Percentiles rank a stretch among this genome's conserved stretches.
Conservation (phyloP, 1,140 invertebrate genomes). For the Drosophila pseudoananassae region DNA sequence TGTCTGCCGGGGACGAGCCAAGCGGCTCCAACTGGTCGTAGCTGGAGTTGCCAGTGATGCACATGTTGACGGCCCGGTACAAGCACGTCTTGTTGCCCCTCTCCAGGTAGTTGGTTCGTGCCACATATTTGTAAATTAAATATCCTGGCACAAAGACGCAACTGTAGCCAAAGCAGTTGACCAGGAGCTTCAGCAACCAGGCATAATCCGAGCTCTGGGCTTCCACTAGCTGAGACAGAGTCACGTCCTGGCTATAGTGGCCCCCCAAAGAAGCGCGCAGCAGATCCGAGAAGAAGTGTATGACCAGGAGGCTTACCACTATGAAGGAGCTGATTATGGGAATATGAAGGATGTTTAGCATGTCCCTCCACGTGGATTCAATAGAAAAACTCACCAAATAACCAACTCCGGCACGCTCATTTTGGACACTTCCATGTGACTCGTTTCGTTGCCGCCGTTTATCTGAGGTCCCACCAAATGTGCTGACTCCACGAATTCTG, state of each 20-base stretch:
- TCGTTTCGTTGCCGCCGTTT: slow-evolving; percentile 13
- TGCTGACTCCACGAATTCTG: slow-evolving; percentile 36
- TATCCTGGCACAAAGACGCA: slow-evolving; percentile 94
- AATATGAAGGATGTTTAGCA: background rate
- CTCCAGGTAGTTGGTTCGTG: slow-evolving; percentile 92
- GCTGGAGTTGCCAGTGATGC: slow-evolving; percentile 86
- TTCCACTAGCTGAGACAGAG: slow-evolving; percentile 77
- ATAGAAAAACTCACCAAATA: slow-evolving; percentile 58
- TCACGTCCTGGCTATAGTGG: slow-evolving; percentile 60
- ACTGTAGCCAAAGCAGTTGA: slow-evolving; percentile 95
- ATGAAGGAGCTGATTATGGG: slow-evolving; percentile 60
- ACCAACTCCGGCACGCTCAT: slow-evolving; percentile 74
- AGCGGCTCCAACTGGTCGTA: slow-evolving; percentile 42
- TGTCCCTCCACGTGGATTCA: too few relatives aligned
- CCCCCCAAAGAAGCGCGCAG: slow-evolving; percentile 65
- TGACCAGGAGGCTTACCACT: slow-evolving; percentile 67
- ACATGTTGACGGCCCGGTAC: slow-evolving; percentile 86
- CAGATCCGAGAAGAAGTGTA: slow-evolving; percentile 80
- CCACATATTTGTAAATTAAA: slow-evolving; percentile 93
- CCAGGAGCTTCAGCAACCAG: slow-evolving; percentile 91
- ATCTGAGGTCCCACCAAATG: slow-evolving; percentile 14
- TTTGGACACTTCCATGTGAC: slow-evolving; percentile 56
- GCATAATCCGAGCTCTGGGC: slow-evolving; percentile 85
- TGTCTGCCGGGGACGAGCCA: slow-evolving; percentile 66
- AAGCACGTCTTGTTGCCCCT: slow-evolving; percentile 86